Evolutionary conservation across 2,113 vertebrate species (phyloP).

Genomic region (Noctilio leporinus): DNA sequence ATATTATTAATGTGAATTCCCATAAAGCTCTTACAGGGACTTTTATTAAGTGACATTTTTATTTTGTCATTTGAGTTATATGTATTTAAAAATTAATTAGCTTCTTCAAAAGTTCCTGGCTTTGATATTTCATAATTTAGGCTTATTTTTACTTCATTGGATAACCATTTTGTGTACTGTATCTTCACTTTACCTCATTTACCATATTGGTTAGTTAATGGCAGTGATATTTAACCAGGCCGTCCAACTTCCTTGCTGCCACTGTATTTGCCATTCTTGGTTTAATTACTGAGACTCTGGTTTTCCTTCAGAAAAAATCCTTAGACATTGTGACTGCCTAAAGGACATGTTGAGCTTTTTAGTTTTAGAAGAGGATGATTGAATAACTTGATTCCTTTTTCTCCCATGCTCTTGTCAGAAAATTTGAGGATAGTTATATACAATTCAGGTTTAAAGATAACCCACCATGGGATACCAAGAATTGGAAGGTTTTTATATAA

Average conservation of each 20-base stretch:
- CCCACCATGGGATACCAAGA: neutral
- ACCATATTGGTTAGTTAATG: neutral
- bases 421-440: neutral
- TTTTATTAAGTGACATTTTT: neutral
- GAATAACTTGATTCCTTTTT: neutral
- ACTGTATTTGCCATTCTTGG: neutral
- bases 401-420: neutral
- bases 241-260: neutral
- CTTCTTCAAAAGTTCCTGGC: neutral
- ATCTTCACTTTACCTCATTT: neutral
- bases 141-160: neutral
- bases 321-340: neutral
- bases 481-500: neutral
- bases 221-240: neutral
- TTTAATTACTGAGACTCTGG: neutral
- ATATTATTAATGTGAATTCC: neutral
- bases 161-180: neutral
- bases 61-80: neutral
- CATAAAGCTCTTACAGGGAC: neutral
- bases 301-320: neutral
- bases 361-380: neutral
- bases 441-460: conserved; percentile 17
- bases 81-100: neutral
- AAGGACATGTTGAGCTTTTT: neutral
- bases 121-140: conserved; percentile 3